phyloP scores from a whole-genome alignment of 2,888 invertebrate species.

The Glyphotaelius pellucidus region DNA sequence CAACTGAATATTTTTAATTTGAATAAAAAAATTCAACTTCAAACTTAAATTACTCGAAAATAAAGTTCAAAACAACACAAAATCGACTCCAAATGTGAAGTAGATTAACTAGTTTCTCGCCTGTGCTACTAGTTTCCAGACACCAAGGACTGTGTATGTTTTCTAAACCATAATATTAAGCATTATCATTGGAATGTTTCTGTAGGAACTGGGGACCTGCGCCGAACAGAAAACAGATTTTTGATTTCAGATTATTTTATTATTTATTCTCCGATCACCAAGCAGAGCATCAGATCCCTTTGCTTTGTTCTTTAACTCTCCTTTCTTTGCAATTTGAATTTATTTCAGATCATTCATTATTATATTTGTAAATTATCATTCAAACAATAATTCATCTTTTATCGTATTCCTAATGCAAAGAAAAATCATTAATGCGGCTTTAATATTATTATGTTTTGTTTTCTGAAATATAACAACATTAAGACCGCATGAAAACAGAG shows the following conservation, averaged over 20 bases:
- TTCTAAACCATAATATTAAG: no score
- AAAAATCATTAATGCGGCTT: background rate
- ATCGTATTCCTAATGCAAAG: background rate
- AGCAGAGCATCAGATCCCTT: constrained; percentile 48
- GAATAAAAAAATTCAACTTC: no score
- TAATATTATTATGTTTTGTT: background rate
- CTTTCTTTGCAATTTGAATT: background rate
- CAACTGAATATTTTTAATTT: no score
- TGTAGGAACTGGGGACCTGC: background rate
- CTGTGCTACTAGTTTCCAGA: no score
- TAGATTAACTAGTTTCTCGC: no score
- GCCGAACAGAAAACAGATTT: background rate
- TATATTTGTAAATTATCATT: background rate
- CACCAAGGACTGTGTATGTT: background rate
- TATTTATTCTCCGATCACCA: constrained; percentile 46
- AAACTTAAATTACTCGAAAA: no score
- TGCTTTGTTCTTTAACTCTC: background rate
- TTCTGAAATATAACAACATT: background rate
- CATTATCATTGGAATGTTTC: background rate
- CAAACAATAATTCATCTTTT: background rate
- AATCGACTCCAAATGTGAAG: no score
- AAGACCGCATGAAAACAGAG: background rate
- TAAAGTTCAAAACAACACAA: no score
- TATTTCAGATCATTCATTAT: background rate
- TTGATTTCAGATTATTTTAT: background rate